Evolutionary conservation across 2,888 invertebrate species (phyloP).

Genomic region (Caenorhabditis sp.): DNA sequence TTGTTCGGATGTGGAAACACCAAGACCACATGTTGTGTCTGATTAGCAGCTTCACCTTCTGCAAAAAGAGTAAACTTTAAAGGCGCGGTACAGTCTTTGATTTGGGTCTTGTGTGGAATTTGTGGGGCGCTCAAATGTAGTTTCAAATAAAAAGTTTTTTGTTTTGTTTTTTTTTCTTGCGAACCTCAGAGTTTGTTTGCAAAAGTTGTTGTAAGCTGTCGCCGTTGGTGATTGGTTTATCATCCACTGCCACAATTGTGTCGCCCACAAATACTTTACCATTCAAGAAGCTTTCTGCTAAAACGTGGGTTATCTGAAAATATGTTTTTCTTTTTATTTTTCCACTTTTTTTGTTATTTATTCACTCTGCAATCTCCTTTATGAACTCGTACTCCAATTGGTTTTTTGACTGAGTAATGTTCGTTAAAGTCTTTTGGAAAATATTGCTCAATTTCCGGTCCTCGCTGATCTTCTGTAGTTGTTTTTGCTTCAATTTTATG

Average conservation of each 20-base stretch:
- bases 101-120: too few species aligned
- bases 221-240: constrained; percentile 25
- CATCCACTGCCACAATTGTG: constrained; percentile 44
- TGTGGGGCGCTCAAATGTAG: too few species aligned
- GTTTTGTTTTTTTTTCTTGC: neutral
- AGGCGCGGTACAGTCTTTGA: neutral
- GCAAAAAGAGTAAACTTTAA: neutral
- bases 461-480: neutral
- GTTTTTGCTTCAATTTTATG: too few species aligned
- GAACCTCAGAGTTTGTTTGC: constrained; percentile 32
- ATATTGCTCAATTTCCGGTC: neutral
- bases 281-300: constrained; percentile 37
- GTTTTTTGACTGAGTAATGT: constrained; percentile 36
- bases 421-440: constrained; percentile 29
- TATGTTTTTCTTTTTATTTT: neutral
- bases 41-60: constrained; percentile 33
- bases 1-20: constrained; percentile 48
- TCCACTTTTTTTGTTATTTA: neutral
- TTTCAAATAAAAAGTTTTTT: too few species aligned
- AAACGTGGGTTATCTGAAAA: constrained; percentile 41
- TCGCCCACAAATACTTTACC: constrained; percentile 51
- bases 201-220: constrained; percentile 34
- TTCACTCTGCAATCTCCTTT: constrained; percentile 45
- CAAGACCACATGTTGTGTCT: constrained; percentile 47
- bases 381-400: constrained; percentile 46